A percentile compares a stretch with the other conserved stretches of the same genome.
Conservation (phyloP, 1,140 invertebrate species). For the Anthonomus grandis region DNA sequence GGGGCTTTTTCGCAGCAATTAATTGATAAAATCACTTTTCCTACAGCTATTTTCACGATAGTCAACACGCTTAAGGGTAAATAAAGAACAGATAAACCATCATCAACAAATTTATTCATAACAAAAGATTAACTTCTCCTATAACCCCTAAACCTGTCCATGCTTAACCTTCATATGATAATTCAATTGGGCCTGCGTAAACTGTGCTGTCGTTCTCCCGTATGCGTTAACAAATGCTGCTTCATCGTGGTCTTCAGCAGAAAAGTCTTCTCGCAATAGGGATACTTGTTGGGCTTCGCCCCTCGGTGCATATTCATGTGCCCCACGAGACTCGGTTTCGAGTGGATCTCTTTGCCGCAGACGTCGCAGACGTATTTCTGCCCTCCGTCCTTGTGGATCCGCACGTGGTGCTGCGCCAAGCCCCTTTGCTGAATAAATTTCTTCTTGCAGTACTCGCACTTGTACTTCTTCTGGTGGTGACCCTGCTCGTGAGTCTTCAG, state of each 20-base stretch:
- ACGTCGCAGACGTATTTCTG: constrained; percentile 31
- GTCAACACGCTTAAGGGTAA: no score
- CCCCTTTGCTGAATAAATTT: constrained; percentile 32
- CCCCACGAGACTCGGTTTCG: constrained; percentile 21
- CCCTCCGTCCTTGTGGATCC: constrained; percentile 27
- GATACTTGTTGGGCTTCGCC: constrained; percentile 50
- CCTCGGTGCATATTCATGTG: constrained; percentile 69
- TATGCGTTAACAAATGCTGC: constrained; percentile 72
- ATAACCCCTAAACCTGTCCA: neutral
- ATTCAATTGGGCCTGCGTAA: constrained; percentile 42
- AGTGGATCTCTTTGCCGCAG: constrained; percentile 31
- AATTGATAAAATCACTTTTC: no score
- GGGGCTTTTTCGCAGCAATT: no score
- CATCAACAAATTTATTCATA: neutral
- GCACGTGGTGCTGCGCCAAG: constrained; percentile 25
- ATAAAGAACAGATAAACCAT: no score
- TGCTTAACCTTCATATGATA: constrained; percentile 27
- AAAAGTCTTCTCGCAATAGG: constrained; percentile 31
- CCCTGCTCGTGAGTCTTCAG: constrained; percentile 31
- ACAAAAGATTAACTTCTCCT: no score
- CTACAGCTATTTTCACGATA: no score
- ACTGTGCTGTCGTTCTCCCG: constrained; percentile 69
- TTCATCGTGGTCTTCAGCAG: constrained; percentile 44
- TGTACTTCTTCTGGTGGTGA: constrained; percentile 44
- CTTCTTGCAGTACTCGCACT: constrained; percentile 51